These are phyloP conservation scores for Xenentodon cancila DNA, from an alignment of 2,797 vertebrate genomes.

Conservation along the genomic window DNA sequence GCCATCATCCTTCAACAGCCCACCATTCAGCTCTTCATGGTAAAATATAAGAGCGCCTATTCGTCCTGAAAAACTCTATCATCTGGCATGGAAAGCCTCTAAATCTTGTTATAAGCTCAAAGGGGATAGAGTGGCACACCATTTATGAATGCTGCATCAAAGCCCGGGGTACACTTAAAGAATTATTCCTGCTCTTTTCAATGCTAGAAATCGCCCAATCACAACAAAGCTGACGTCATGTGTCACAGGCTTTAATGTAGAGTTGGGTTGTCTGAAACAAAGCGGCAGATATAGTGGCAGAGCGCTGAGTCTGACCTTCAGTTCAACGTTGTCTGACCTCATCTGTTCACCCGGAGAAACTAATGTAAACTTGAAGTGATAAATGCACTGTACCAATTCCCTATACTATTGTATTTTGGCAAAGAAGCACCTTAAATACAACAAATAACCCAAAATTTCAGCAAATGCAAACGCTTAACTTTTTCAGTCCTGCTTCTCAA, in stretches of 20 bases:
- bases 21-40: slow-evolving; percentile 46
- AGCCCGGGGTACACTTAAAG: slow-evolving; percentile 59
- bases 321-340: slow-evolving; percentile 19
- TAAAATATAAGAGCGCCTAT: slow-evolving; percentile 60
- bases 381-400: slow-evolving; percentile 11
- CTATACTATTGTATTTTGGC: not conserved
- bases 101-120: slow-evolving; percentile 83
- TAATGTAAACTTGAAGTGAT: slow-evolving; percentile 6
- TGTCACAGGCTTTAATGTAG: slow-evolving; percentile 42
- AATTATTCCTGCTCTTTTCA: slow-evolving; percentile 63
- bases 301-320: slow-evolving; percentile 45
- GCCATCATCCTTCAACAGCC: slow-evolving; percentile 42
- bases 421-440: slow-evolving; percentile 13
- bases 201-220: slow-evolving; percentile 47
- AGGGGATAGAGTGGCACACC: slow-evolving; percentile 76
- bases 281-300: slow-evolving; percentile 11
- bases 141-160: slow-evolving; percentile 73
- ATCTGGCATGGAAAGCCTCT: slow-evolving; percentile 74
- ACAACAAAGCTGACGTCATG: slow-evolving; percentile 54
- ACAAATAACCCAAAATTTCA: slow-evolving; percentile 29
- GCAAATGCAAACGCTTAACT: slow-evolving; percentile 40
- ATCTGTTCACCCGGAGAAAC: slow-evolving; percentile 15
- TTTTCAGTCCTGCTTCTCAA: slow-evolving; percentile 58
- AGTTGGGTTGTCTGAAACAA: slow-evolving; percentile 32
- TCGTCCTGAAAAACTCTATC: slow-evolving; percentile 72